Evolutionary conservation across 2,797 vertebrate species (phyloP).

Genomic region (Paedocypris micromegethes): DNA sequence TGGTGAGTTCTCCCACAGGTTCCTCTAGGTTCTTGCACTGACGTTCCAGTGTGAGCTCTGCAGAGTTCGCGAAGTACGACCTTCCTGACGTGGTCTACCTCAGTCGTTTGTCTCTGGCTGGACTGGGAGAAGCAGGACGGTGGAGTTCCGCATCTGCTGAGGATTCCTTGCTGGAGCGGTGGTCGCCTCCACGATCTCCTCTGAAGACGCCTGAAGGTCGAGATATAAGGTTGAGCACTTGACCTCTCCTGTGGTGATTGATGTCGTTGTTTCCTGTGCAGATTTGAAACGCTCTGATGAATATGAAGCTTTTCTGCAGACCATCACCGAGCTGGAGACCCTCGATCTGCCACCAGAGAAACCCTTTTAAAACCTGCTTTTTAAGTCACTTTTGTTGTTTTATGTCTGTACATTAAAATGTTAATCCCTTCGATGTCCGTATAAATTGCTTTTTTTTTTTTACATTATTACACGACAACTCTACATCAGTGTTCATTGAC

Average conservation of each 20-base stretch:
- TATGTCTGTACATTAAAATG: no score
- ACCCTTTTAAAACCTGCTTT: no score
- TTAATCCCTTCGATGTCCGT: no score
- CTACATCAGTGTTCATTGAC: no score
- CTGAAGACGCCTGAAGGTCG: conserved; percentile 39
- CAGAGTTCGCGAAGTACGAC: conserved; percentile 43
- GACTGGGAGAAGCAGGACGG: conserved; percentile 20
- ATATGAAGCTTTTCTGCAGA: conserved; percentile 45
- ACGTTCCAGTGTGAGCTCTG: no score
- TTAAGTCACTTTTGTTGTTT: no score
- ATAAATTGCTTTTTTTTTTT: no score
- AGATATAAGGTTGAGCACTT: neutral
- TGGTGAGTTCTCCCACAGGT: conserved; percentile 27
- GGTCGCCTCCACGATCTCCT: conserved; percentile 34
- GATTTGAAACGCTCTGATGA: conserved; percentile 31
- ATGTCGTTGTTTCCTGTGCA: neutral
- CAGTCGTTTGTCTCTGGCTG: conserved; percentile 45
- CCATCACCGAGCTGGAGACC: conserved; percentile 40
- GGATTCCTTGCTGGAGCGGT: conserved; percentile 10
- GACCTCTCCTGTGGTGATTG: no score
- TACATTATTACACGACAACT: no score
- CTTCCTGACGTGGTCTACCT: conserved; percentile 49
- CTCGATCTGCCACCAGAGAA: conserved; percentile 43
- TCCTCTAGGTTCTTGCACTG: neutral
- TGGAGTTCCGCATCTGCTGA: conserved; percentile 15